Base-by-base conservation (phyloP, 2,888 invertebrate species). In the Pediacus dermestoides region DNA sequence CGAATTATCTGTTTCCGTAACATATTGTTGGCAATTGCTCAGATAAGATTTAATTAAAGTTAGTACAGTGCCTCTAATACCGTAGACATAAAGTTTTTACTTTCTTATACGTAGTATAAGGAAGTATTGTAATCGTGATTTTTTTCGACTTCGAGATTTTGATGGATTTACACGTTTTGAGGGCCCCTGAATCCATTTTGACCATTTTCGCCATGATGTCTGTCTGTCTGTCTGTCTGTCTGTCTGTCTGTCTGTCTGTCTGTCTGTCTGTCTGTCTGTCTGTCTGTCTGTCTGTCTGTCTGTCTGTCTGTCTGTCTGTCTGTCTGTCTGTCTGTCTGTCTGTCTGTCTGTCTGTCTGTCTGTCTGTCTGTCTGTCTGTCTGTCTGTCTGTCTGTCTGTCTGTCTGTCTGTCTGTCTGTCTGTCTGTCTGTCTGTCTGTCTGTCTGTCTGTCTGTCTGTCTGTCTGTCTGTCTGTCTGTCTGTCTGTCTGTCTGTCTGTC, bases 201-300 rank as follows among this genome's bases (percentile, higher is more conserved):
- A n/a, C n/a, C n/a, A n/a, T n/a, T n/a, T n/a, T n/a, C n/a, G n/a
- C n/a, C n/a, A n/a, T n/a, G n/a, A n/a, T n/a, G n/a, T n/a, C n/a
- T n/a, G n/a, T n/a, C n/a, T n/a, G n/a, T n/a, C n/a, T n/a, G n/a
- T n/a, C n/a, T 18, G 21, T 18, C 21, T 18, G 21, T 18, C 21
- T 18, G 21, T 18, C 21, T 18, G 21, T 18, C 21, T 18, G 21
- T 18, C 21, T 18, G 21, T 18, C 21, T 18, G 21, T 18, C 21
- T 18, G 21, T 18, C 21, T 18, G 21, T 18, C 21, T 18, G 21
- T 18, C 21, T 18, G 21, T 18, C 21, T 18, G 21, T 18, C 21
- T 18, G 21, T 18, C 21, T 18, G 21, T 18, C 21, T 18, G 21
- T 18, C 21, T 18, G 21, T 18, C 21, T 18, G 21, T 18, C 21